phyloP scores from a whole-genome alignment of 1,140 invertebrate species.

The Orchestia grillus region DNA sequence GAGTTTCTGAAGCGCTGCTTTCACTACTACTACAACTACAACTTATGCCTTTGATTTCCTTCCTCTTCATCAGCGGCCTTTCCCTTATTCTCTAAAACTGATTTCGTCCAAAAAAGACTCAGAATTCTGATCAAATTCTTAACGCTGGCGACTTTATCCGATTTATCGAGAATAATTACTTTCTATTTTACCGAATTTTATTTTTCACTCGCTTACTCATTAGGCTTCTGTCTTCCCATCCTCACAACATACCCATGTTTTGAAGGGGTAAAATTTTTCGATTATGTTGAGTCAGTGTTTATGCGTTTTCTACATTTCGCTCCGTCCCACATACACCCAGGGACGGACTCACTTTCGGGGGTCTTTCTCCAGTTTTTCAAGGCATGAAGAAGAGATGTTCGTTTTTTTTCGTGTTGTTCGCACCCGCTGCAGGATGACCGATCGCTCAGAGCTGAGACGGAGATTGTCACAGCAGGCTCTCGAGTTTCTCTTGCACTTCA shows the following conservation, averaged over 20 bases:
- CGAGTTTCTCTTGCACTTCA: not conserved
- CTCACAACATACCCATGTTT: not conserved
- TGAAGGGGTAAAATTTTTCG: too few species aligned
- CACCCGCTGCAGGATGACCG: constrained; percentile 38
- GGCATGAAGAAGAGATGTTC: not conserved
- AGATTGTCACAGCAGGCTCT: constrained; percentile 38
- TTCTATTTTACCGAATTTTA: too few species aligned
- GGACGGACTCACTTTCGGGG: not conserved
- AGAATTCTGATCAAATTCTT: too few species aligned
- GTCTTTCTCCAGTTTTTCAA: not conserved
- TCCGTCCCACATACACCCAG: not conserved
- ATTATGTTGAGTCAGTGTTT: too few species aligned
- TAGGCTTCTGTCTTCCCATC: not conserved
- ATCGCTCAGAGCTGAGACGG: constrained; percentile 2
- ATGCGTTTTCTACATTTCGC: not conserved
- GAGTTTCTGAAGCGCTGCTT: too few species aligned
- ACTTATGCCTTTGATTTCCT: too few species aligned
- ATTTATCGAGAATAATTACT: too few species aligned
- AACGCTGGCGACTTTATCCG: too few species aligned
- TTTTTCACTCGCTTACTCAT: not conserved
- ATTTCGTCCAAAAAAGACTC: too few species aligned
- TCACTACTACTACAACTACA: too few species aligned
- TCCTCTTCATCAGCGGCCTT: too few species aligned
- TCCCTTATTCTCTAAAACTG: too few species aligned
- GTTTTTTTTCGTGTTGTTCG: constrained; percentile 47